Conservation (phyloP, 2,113 vertebrate species). For the Oplegnathus fasciatus region DNA sequence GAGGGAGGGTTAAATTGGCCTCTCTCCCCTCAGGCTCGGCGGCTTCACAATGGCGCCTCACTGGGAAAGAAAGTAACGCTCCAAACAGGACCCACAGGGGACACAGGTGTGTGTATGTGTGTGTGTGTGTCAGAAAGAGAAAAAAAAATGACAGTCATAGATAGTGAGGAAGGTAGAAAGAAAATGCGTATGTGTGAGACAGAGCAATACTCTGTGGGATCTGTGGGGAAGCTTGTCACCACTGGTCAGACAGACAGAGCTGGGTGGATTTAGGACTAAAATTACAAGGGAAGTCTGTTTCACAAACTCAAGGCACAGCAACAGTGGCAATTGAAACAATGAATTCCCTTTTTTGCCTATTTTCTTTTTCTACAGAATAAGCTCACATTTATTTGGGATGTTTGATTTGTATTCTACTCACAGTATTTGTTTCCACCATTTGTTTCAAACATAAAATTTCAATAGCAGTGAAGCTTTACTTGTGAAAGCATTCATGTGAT, state of each 20-base stretch:
- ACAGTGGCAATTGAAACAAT: neutral
- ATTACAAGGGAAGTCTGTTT: constrained; percentile 28
- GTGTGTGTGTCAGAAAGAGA: constrained; percentile 48
- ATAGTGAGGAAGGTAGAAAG: constrained; percentile 50
- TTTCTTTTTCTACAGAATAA: neutral
- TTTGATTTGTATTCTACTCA: neutral
- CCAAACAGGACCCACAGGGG: constrained; percentile 72
- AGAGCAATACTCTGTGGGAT: constrained; percentile 45
- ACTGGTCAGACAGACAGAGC: constrained; percentile 36
- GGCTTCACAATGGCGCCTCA: constrained; percentile 73
- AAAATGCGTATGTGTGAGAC: constrained; percentile 34
- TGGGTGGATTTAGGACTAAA: constrained; percentile 37
- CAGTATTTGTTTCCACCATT: neutral
- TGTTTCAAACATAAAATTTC: neutral
- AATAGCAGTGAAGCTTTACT: neutral
- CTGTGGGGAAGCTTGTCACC: constrained; percentile 58
- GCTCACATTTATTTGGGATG: neutral
- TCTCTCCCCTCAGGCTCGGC: constrained; percentile 70
- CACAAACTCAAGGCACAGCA: constrained; percentile 12
- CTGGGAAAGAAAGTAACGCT: constrained; percentile 71
- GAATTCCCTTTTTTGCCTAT: neutral
- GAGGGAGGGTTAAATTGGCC: constrained; percentile 78
- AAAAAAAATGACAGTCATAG: constrained; percentile 64
- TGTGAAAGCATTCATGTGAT: neutral
- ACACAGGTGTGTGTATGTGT: constrained; percentile 51